Percentiles rank a stretch among this genome's conserved stretches.
phyloP scores from a whole-genome alignment of 1,140 invertebrate genomes.

The Drosophila takahashii region DNA sequence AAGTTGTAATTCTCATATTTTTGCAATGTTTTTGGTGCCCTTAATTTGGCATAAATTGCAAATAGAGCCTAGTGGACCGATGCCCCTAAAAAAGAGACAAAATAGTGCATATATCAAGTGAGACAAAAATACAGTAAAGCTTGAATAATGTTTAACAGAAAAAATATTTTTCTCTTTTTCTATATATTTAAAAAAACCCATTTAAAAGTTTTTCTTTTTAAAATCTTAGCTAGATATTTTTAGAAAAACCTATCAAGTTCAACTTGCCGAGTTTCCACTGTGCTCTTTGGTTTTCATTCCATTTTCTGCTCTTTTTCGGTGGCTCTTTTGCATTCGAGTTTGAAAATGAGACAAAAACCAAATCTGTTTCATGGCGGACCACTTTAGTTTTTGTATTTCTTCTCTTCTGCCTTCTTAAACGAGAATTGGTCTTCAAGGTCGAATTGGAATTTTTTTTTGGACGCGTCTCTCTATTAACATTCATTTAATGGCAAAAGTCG shows the following conservation, averaged over 20 bases:
- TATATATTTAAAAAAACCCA: no score
- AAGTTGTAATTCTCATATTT: constrained; percentile 25
- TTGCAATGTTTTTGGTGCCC: constrained; percentile 12
- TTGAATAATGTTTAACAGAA: neutral
- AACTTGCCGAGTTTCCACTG: neutral
- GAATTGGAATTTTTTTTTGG: constrained; percentile 34
- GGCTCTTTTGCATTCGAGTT: neutral
- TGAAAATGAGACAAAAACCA: constrained; percentile 28
- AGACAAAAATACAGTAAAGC: neutral
- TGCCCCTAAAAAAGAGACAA: neutral
- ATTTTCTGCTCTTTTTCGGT: constrained; percentile 5
- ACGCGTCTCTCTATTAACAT: constrained; percentile 21
- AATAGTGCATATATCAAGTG: neutral
- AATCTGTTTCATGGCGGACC: constrained; percentile 51
- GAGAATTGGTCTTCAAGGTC: constrained; percentile 47
- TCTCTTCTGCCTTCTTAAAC: constrained; percentile 32
- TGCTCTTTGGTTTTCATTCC: constrained; percentile 4
- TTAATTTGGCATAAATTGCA: constrained; percentile 25
- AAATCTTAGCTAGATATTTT: no score
- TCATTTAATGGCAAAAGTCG: constrained; percentile 43
- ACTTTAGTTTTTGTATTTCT: constrained; percentile 20
- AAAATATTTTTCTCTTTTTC: no score
- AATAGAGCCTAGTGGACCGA: neutral
- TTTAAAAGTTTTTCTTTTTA: no score
- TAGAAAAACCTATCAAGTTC: no score